Conservation (phyloP, 2,888 invertebrate species). For the Patella depressa region DNA sequence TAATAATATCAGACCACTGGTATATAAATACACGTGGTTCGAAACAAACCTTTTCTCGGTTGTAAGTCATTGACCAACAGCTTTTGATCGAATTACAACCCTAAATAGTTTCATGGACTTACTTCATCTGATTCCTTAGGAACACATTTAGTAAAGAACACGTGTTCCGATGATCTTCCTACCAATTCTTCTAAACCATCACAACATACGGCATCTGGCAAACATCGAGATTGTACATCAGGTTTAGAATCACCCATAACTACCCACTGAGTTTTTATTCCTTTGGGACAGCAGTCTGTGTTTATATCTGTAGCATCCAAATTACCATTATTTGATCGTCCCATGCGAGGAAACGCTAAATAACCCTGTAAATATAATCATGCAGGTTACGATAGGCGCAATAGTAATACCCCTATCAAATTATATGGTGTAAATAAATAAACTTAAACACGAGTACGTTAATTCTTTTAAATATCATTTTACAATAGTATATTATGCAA, state of each 20-base stretch:
- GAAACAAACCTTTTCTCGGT: too few species aligned
- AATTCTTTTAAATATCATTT: too few species aligned
- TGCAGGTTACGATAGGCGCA: too few species aligned
- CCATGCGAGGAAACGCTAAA: not conserved
- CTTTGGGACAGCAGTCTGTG: not conserved
- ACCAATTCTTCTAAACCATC: constrained; percentile 7
- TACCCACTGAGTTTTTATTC: not conserved
- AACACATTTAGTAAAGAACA: not conserved
- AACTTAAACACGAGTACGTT: too few species aligned
- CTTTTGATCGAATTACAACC: too few species aligned
- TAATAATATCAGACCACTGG: too few species aligned
- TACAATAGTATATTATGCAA: too few species aligned
- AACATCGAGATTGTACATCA: not conserved
- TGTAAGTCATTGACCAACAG: too few species aligned
- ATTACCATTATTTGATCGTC: not conserved
- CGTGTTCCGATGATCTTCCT: not conserved
- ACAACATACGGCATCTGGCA: not conserved
- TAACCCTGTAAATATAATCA: not conserved
- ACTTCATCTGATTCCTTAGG: not conserved
- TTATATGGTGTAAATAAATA: too few species aligned
- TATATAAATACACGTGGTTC: too few species aligned
- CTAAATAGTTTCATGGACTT: not conserved
- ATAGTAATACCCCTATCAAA: too few species aligned
- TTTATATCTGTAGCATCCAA: not conserved
- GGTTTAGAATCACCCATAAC: not conserved